A percentile compares a stretch with the other conserved stretches of the same genome.
Conservation (phyloP, 2,888 invertebrate species). For the Calliscelio sp. region DNA sequence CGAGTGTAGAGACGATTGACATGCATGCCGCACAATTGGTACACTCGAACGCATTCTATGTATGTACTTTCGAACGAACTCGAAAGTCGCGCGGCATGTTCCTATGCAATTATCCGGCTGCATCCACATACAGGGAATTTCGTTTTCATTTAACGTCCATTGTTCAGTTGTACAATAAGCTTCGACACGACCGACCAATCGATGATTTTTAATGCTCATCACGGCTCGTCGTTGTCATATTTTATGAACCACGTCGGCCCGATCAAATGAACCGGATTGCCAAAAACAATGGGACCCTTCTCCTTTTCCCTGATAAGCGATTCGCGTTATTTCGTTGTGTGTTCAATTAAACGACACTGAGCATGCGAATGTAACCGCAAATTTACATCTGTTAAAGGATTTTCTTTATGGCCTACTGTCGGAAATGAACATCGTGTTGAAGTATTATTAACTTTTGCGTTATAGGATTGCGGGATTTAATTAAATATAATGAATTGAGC, state of each 20-base stretch:
- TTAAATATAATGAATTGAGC: too few species aligned
- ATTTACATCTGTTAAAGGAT: conserved; percentile 28
- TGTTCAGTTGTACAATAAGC: conserved; percentile 74
- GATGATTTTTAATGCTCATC: conserved; percentile 65
- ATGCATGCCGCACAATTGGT: conserved; percentile 51
- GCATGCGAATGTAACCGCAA: neutral
- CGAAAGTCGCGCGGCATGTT: conserved; percentile 68
- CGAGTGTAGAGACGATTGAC: conserved; percentile 46
- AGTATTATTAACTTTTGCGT: conserved; percentile 16
- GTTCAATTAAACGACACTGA: conserved; percentile 26
- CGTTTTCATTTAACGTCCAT: conserved; percentile 76
- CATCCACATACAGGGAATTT: conserved; percentile 73
- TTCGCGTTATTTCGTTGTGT: conserved; percentile 8
- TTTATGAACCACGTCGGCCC: conserved; percentile 33
- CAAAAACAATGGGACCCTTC: conserved; percentile 26
- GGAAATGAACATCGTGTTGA: conserved; percentile 15
- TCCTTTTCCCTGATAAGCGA: neutral
- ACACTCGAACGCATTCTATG: conserved; percentile 52
- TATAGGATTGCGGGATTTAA: too few species aligned
- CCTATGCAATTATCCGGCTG: conserved; percentile 69
- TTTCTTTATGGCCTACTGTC: neutral
- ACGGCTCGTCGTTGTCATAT: conserved; percentile 60
- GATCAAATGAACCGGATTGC: conserved; percentile 34
- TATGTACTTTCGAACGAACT: conserved; percentile 66
- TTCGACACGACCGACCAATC: conserved; percentile 53